Conservation (phyloP, 2,888 invertebrate genomes). For the Achlya flavicornis region DNA sequence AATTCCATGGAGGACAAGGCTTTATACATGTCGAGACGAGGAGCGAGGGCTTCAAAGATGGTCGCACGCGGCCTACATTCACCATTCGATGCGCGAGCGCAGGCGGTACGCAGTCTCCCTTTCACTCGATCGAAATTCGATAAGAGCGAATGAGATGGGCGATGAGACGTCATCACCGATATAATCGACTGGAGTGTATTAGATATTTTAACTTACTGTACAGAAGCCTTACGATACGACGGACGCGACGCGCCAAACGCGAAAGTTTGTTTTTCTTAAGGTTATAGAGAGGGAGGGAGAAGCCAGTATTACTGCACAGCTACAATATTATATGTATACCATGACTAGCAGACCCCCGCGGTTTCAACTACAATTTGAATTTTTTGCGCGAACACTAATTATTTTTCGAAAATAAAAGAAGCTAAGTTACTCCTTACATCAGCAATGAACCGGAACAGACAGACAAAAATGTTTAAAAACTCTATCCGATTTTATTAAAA, state of each 20-base stretch:
- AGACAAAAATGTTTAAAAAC: no score
- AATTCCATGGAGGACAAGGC: conserved; percentile 55
- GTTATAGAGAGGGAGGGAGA: conserved; percentile 1
- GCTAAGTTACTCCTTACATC: no score
- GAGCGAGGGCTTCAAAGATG: conserved; percentile 78
- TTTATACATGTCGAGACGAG: conserved; percentile 70
- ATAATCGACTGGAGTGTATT: conserved; percentile 53
- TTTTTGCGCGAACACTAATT: no score
- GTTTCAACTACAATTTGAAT: no score
- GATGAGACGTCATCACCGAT: conserved; percentile 56
- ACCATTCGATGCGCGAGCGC: conserved; percentile 74
- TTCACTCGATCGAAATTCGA: conserved; percentile 44
- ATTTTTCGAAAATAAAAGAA: no score
- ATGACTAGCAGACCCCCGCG: no score
- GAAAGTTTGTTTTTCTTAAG: conserved; percentile 12
- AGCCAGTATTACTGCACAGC: neutral
- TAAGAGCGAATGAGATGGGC: conserved; percentile 49
- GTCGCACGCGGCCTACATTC: conserved; percentile 81
- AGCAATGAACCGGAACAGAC: no score
- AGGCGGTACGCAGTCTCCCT: conserved; percentile 59
- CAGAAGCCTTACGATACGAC: conserved; percentile 54
- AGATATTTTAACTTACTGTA: conserved; percentile 57
- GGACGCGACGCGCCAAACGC: conserved; percentile 17
- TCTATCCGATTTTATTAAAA: no score
- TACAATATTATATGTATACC: neutral